phyloP scores from a whole-genome alignment of 2,797 vertebrate species.

The Capromys pilorides region DNA sequence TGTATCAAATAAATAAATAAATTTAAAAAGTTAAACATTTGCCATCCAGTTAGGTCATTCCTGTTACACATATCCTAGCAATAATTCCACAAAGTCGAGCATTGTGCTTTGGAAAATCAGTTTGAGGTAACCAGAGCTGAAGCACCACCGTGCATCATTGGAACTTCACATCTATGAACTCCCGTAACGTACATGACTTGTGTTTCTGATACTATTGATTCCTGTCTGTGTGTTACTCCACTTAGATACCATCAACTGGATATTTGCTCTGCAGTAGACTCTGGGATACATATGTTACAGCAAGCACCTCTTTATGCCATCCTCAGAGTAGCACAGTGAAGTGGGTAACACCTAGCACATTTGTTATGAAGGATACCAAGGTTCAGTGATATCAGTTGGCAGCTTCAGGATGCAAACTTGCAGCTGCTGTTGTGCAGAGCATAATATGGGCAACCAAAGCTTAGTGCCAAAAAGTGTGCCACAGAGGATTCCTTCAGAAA shows the following conservation, averaged over 20 bases:
- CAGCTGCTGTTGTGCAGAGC: background rate
- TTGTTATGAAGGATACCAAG: background rate
- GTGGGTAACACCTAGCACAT: background rate
- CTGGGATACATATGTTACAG: background rate
- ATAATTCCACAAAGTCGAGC: background rate
- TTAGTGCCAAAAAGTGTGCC: background rate
- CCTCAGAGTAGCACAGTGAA: background rate
- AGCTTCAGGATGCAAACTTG: background rate
- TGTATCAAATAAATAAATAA: too few relatives aligned
- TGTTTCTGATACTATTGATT: background rate
- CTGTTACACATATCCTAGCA: background rate
- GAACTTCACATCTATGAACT: slow-evolving; percentile 31
- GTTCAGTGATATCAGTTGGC: background rate
- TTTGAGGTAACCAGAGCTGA: background rate
- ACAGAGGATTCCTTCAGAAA: background rate
- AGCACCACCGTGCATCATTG: background rate
- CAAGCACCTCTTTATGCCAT: background rate
- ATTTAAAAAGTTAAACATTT: background rate
- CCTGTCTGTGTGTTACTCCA: background rate
- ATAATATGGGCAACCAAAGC: background rate
- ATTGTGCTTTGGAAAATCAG: background rate
- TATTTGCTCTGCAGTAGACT: background rate
- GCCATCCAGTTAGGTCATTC: background rate
- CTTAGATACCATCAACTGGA: background rate
- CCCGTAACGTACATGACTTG: background rate